Percentiles rank a stretch among this genome's conserved stretches.
These are phyloP conservation scores for Pedionomus torquatus DNA, from an alignment of 2,113 vertebrate genomes.

Conservation along the genomic window DNA sequence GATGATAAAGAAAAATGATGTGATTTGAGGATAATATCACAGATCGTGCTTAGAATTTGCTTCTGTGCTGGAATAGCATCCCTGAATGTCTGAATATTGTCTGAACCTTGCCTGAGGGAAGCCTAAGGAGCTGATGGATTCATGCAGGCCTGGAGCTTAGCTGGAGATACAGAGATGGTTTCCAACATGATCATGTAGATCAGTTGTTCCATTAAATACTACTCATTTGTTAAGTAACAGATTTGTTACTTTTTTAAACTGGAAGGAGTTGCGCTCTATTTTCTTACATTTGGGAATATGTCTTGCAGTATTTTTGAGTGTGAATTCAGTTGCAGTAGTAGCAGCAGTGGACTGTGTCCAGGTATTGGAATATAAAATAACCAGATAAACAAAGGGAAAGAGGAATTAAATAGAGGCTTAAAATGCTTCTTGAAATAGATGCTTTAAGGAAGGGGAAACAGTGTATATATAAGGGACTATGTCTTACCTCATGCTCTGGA, in stretches of 20 bases:
- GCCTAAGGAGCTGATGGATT: neutral
- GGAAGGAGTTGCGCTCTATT: neutral
- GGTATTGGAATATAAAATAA: neutral
- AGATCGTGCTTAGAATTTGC: neutral
- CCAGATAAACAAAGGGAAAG: neutral
- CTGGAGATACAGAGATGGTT: neutral
- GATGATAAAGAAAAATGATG: neutral
- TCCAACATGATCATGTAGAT: neutral
- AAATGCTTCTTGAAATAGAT: neutral
- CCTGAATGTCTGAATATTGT: neutral
- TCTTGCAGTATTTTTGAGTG: neutral
- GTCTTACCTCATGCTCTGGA: neutral
- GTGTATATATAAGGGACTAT: neutral
- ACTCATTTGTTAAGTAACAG: neutral
- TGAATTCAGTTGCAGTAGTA: neutral
- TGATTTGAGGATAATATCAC: neutral
- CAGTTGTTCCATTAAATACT: neutral
- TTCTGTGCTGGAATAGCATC: neutral
- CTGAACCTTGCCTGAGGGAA: slow-evolving; percentile 4
- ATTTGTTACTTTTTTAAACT: neutral
- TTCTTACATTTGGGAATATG: neutral
- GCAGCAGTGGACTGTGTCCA: neutral
- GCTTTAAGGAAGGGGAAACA: neutral
- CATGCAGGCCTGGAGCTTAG: neutral
- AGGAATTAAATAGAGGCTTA: neutral